These are phyloP conservation scores for Trichoplusia ni DNA, from an alignment of 1,140 invertebrate species.

Conservation along the genomic window DNA sequence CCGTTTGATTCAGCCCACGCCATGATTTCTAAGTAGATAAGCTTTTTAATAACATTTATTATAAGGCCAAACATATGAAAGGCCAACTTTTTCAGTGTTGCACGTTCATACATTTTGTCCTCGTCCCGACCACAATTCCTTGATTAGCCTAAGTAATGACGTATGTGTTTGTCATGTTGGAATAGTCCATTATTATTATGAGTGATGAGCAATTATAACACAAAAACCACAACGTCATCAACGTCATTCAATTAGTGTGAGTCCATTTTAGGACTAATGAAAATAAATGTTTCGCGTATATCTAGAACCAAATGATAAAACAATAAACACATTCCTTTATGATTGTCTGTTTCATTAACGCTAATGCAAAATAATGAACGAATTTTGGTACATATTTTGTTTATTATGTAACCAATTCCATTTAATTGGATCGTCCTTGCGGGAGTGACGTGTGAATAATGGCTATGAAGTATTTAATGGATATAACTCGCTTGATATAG, in stretches of 20 bases:
- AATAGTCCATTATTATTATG: too few relatives aligned
- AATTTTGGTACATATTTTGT: conserved; percentile 9
- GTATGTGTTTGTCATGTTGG: too few relatives aligned
- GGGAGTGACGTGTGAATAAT: conserved; percentile 22
- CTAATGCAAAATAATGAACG: conserved; percentile 6
- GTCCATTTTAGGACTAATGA: too few relatives aligned
- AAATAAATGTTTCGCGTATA: too few relatives aligned
- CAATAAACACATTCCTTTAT: neutral
- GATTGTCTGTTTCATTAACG: neutral
- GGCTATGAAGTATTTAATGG: conserved; percentile 3
- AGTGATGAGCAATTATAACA: too few relatives aligned
- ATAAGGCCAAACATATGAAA: neutral
- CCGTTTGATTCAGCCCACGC: conserved; percentile 21
- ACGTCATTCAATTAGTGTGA: too few relatives aligned
- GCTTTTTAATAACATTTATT: conserved; percentile 1
- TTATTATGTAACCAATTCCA: conserved; percentile 12
- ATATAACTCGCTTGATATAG: neutral
- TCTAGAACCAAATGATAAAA: neutral
- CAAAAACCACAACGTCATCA: too few relatives aligned
- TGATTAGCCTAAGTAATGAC: too few relatives aligned
- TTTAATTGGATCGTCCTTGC: conserved; percentile 27
- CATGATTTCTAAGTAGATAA: conserved; percentile 4
- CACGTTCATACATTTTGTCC: too few relatives aligned
- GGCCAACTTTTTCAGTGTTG: too few relatives aligned
- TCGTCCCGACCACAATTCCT: too few relatives aligned